A percentile compares a stretch with the other conserved stretches of the same genome.
Conservation (phyloP, 1,140 invertebrate species). For the Heliconius eleuchia region DNA sequence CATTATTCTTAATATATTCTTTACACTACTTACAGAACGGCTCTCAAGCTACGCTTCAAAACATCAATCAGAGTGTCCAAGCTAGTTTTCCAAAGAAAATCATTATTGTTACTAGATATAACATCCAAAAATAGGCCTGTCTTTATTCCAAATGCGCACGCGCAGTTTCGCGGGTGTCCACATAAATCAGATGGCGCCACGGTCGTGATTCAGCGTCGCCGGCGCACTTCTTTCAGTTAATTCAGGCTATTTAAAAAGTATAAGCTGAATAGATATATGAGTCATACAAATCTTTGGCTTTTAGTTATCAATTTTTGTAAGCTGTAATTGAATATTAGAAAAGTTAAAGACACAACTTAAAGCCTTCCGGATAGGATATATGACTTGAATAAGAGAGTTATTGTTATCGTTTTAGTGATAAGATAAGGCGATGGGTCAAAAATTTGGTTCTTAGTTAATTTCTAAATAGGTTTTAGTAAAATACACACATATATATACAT, state of each 20-base stretch:
- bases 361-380: neutral
- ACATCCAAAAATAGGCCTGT: constrained; percentile 22
- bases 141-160: constrained; percentile 48
- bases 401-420: too few relatives aligned
- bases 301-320: neutral
- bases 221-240: constrained; percentile 56
- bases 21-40: neutral
- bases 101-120: constrained; percentile 27
- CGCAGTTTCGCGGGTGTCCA: constrained; percentile 46
- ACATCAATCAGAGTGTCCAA: neutral
- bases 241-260: constrained; percentile 31
- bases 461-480: too few relatives aligned
- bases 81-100: neutral
- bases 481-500: too few relatives aligned
- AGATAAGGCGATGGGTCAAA: too few relatives aligned
- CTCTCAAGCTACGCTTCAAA: neutral
- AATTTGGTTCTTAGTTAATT: too few relatives aligned
- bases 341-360: neutral
- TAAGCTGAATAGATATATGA: neutral
- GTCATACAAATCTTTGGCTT: neutral
- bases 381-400: too few relatives aligned
- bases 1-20: neutral
- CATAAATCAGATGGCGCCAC: constrained; percentile 70
- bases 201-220: constrained; percentile 56
- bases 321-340: neutral